Evolutionary conservation across 2,888 invertebrate genomes (phyloP).

Genomic region (Ornithoptera priamus): DNA sequence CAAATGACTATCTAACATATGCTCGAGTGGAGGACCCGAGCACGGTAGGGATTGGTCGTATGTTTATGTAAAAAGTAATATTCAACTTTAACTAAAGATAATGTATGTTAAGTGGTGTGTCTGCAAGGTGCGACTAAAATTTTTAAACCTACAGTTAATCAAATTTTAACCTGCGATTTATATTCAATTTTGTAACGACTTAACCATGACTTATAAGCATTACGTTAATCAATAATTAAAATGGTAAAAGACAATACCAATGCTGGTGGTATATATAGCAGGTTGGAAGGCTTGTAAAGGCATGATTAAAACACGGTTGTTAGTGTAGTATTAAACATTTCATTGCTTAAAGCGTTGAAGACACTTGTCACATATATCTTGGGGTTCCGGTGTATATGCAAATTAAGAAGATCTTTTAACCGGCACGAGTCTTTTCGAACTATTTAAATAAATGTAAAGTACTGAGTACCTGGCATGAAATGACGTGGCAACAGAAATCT

Average conservation of each 20-base stretch:
- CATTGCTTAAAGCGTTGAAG: conserved; percentile 8
- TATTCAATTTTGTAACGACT: not conserved
- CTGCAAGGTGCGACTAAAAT: not conserved
- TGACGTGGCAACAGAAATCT: conserved; percentile 64
- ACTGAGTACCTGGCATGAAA: conserved; percentile 64
- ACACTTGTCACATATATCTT: conserved; percentile 31
- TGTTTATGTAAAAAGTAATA: conserved; percentile 42
- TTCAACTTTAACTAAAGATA: conserved; percentile 15
- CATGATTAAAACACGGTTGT: not conserved
- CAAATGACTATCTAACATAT: conserved; percentile 35
- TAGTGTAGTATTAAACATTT: not conserved
- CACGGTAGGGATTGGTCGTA: conserved; percentile 30
- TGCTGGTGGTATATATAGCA: not conserved
- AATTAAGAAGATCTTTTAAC: conserved; percentile 44
- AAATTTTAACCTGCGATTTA: not conserved
- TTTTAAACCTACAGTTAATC: not conserved
- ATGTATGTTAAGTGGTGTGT: conserved; percentile 5
- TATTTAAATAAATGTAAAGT: conserved; percentile 69
- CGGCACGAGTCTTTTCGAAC: conserved; percentile 62
- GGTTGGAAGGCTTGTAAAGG: no score
- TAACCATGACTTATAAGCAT: not conserved
- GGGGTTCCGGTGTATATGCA: conserved; percentile 48
- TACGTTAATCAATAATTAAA: not conserved
- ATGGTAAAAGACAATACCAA: not conserved
- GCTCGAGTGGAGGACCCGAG: conserved; percentile 30